Percentiles rank a stretch among this genome's conserved stretches.
phyloP scores from a whole-genome alignment of 2,888 invertebrate genomes.

The Listrodromus nycthemerus region DNA sequence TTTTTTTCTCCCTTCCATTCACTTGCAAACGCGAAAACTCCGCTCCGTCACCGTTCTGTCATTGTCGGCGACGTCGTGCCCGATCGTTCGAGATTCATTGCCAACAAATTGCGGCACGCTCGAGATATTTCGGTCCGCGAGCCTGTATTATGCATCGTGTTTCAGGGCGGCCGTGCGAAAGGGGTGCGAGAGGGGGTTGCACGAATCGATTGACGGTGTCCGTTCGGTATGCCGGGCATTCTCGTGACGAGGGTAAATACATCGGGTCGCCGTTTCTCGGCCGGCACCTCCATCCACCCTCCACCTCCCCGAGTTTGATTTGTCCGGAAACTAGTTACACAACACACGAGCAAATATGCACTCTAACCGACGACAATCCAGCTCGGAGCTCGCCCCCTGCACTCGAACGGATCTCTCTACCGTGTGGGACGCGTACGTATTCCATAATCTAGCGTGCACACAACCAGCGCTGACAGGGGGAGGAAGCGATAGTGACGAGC shows the following conservation, averaged over 20 bases:
- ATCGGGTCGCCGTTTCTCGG: slow-evolving; percentile 34
- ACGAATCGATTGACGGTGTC: slow-evolving; percentile 57
- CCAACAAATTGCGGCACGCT: not conserved
- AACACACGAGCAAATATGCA: slow-evolving; percentile 65
- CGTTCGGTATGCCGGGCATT: slow-evolving; percentile 58
- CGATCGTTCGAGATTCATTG: not conserved
- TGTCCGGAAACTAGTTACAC: slow-evolving; percentile 69
- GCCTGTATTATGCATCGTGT: slow-evolving; percentile 13
- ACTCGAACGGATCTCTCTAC: not conserved
- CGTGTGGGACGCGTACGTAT: slow-evolving; percentile 1
- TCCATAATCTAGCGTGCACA: not conserved
- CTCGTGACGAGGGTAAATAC: slow-evolving; percentile 66
- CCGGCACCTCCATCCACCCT: slow-evolving; percentile 33
- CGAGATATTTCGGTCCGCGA: not conserved
- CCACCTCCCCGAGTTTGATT: slow-evolving; percentile 59
- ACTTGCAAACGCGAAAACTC: not conserved
- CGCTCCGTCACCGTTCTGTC: not conserved
- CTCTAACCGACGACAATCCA: slow-evolving; percentile 52
- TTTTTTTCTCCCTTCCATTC: not conserved
- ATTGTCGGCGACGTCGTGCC: not conserved
- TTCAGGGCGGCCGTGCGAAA: not conserved
- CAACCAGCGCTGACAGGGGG: not conserved
- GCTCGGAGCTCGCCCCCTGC: not conserved
- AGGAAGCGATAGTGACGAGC: slow-evolving; percentile 40
- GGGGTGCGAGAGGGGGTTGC: not conserved